Percentiles rank a stretch among this genome's conserved stretches.
Conservation (phyloP, 2,888 invertebrate species). For the Quadroppia sp. region DNA sequence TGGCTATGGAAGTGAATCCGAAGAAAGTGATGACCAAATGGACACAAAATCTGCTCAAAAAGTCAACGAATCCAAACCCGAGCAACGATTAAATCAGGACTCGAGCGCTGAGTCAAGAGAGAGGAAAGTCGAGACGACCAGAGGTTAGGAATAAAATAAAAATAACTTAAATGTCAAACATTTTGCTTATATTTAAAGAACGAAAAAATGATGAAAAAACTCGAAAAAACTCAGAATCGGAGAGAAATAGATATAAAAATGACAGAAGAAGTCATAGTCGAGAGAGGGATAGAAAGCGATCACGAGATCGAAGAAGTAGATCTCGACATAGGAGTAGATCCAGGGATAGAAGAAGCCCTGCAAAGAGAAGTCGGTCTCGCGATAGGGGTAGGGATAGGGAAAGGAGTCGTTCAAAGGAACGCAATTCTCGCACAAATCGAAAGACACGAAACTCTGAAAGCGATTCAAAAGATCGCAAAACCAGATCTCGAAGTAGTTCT, state of each 20-base stretch:
- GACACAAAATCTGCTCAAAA: slow-evolving; percentile 23
- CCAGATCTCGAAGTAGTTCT: slow-evolving; percentile 5
- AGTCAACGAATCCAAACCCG: slow-evolving; percentile 40
- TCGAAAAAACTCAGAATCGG: background rate
- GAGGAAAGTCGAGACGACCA: background rate
- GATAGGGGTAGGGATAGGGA: slow-evolving; percentile 43
- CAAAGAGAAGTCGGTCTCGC: slow-evolving; percentile 43
- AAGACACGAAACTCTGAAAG: background rate
- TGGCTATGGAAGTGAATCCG: slow-evolving; percentile 60
- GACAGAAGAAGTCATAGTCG: slow-evolving; percentile 3
- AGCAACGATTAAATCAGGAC: slow-evolving; percentile 23
- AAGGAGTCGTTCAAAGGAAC: slow-evolving; percentile 42
- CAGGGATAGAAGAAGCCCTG: slow-evolving; percentile 30
- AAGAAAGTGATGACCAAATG: slow-evolving; percentile 59
- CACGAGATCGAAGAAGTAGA: background rate
- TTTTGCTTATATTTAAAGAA: background rate
- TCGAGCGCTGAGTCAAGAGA: background rate
- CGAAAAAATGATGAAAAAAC: slow-evolving; percentile 1
- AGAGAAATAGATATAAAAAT: slow-evolving; percentile 43
- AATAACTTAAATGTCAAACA: background rate
- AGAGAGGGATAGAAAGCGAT: background rate
- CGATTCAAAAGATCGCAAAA: background rate
- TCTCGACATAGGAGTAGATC: slow-evolving; percentile 14
- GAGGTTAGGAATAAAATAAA: background rate
- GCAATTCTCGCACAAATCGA: background rate